These are phyloP conservation scores for Phoxinus phoxinus DNA, from an alignment of 2,113 vertebrate species.

Conservation along the genomic window DNA sequence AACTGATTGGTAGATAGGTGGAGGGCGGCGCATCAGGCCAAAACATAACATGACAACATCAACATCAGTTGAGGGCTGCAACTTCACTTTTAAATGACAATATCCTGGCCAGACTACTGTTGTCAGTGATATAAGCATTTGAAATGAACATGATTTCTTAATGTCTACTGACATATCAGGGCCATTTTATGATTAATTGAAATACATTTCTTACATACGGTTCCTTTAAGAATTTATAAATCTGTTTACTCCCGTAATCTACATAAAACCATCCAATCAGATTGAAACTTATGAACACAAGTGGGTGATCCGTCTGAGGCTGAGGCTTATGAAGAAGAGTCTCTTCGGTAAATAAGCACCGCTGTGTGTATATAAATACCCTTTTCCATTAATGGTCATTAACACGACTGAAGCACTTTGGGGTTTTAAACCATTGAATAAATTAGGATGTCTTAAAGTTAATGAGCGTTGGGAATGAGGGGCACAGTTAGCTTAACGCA, in stretches of 20 bases:
- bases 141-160: too few species aligned
- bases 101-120: too few species aligned
- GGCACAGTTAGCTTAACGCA: background rate
- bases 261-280: background rate
- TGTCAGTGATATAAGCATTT: too few species aligned
- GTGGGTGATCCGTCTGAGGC: background rate
- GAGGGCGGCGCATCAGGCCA: too few species aligned
- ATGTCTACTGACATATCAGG: too few species aligned
- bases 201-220: too few species aligned
- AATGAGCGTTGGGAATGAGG: conserved; percentile 6
- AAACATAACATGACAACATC: too few species aligned
- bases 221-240: too few species aligned
- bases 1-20: too few species aligned
- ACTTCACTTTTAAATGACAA: too few species aligned
- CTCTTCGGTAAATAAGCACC: background rate
- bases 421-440: conserved; percentile 22
- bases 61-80: too few species aligned
- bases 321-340: background rate
- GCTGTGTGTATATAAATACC: background rate
- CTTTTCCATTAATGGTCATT: background rate
- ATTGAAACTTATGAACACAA: background rate
- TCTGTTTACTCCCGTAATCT: background rate
- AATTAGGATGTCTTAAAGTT: background rate
- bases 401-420: background rate
- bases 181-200: too few species aligned